These are phyloP conservation scores for Carabus problematicus DNA, from an alignment of 2,888 invertebrate species.

Conservation along the genomic window DNA sequence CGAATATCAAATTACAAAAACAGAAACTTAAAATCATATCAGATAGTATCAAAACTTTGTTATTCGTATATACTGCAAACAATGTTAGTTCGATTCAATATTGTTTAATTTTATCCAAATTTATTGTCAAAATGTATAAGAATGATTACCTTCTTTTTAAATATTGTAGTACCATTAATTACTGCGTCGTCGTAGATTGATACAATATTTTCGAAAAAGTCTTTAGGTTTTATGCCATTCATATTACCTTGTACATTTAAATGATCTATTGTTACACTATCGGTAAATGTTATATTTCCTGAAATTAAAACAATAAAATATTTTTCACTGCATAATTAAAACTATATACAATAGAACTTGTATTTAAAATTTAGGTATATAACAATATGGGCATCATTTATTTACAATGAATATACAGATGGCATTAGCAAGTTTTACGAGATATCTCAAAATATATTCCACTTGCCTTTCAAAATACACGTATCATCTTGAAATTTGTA, in stretches of 20 bases:
- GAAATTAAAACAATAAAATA: not conserved
- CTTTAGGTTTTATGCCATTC: conserved; percentile 49
- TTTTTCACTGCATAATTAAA: not conserved
- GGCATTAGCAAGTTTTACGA: not conserved
- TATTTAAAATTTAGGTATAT: too few species aligned
- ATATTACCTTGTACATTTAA: conserved; percentile 50
- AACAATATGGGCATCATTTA: too few species aligned
- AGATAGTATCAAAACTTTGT: too few species aligned
- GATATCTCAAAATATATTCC: conserved; percentile 4
- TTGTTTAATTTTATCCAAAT: not conserved
- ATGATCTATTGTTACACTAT: conserved; percentile 48
- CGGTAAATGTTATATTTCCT: conserved; percentile 54
- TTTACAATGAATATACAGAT: not conserved
- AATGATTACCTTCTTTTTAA: conserved; percentile 50
- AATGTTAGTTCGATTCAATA: too few species aligned
- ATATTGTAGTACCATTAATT: conserved; percentile 48
- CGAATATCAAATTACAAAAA: not conserved
- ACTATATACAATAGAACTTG: too few species aligned
- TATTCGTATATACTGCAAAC: too few species aligned
- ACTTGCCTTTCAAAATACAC: conserved; percentile 51
- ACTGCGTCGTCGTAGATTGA: conserved; percentile 48
- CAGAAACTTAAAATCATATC: too few species aligned
- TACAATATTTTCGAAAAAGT: conserved; percentile 51
- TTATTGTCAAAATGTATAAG: not conserved
- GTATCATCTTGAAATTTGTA: conserved; percentile 48